phyloP scores from a whole-genome alignment of 2,797 vertebrate species.

The Rhadinocentrus ornatus region DNA sequence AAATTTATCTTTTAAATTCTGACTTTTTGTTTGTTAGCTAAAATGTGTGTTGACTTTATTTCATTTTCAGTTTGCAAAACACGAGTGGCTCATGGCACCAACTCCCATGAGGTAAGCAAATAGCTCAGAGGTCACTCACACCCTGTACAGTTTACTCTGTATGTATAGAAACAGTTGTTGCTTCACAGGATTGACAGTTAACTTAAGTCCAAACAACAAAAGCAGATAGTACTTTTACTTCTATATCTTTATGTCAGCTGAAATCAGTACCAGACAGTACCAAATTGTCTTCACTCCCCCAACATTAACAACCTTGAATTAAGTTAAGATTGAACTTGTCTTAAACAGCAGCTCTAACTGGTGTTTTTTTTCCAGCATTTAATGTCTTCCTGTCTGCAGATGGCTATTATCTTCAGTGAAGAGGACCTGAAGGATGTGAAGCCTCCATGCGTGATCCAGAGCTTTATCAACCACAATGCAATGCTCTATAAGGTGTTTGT shows the following conservation, averaged over 20 bases:
- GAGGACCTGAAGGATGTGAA: conserved; percentile 93
- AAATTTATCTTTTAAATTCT: not conserved
- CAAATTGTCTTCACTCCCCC: conserved; percentile 38
- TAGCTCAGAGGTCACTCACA: conserved; percentile 47
- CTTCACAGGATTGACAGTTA: conserved; percentile 51
- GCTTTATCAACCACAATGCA: conserved; percentile 98
- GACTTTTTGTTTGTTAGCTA: not conserved
- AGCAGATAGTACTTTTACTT: conserved; percentile 34
- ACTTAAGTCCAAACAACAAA: conserved; percentile 50
- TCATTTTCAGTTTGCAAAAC: conserved; percentile 94
- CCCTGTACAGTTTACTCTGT: conserved; percentile 42
- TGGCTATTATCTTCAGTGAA: conserved; percentile 98
- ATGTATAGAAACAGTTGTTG: conserved; percentile 36
- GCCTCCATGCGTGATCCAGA: conserved; percentile 97
- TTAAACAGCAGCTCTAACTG: not conserved
- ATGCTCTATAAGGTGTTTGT: conserved; percentile 98
- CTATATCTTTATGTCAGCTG: conserved; percentile 28
- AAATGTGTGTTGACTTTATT: conserved; percentile 15
- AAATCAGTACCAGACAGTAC: conserved; percentile 48
- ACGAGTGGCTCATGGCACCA: conserved; percentile 97
- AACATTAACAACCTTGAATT: not conserved
- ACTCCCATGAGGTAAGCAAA: conserved; percentile 95
- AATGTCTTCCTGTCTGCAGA: conserved; percentile 77
- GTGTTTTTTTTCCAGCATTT: not conserved
- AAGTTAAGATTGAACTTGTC: conserved; percentile 22